phyloP scores from a whole-genome alignment of 1,140 invertebrate species.

The Dendrolimus kikuchii region DNA sequence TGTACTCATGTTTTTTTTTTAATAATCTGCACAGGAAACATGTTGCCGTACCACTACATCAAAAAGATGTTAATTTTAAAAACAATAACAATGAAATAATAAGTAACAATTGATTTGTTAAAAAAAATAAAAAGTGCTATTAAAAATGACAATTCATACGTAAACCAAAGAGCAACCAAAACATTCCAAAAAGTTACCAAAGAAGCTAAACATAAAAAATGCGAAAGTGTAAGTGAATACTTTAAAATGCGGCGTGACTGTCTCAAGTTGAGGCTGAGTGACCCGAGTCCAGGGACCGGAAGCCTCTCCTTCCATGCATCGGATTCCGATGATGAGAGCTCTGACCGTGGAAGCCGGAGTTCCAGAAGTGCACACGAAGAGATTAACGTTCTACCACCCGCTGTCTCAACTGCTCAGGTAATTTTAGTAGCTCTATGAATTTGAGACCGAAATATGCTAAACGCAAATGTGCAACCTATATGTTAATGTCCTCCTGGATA shows the following conservation, averaged over 20 bases:
- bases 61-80: neutral
- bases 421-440: neutral
- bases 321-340: conserved; percentile 61
- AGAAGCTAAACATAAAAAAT: conserved; percentile 7
- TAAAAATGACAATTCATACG: neutral
- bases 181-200: conserved; percentile 29
- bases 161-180: conserved; percentile 35
- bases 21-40: no score
- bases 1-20: no score
- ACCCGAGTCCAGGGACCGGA: conserved; percentile 44
- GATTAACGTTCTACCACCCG: conserved; percentile 26
- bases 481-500: no score
- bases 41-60: neutral
- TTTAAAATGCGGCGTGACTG: conserved; percentile 56
- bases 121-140: conserved; percentile 5
- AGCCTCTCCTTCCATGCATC: conserved; percentile 48
- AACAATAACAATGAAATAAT: conserved; percentile 1
- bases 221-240: conserved; percentile 15
- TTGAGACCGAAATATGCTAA: no score
- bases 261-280: conserved; percentile 62
- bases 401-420: conserved; percentile 43
- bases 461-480: no score
- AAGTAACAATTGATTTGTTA: neutral
- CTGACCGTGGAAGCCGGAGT: conserved; percentile 32
- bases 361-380: conserved; percentile 30